Evolutionary conservation across 1,140 invertebrate species (phyloP).

Genomic region (Gyrodactylus bullatarudis): DNA sequence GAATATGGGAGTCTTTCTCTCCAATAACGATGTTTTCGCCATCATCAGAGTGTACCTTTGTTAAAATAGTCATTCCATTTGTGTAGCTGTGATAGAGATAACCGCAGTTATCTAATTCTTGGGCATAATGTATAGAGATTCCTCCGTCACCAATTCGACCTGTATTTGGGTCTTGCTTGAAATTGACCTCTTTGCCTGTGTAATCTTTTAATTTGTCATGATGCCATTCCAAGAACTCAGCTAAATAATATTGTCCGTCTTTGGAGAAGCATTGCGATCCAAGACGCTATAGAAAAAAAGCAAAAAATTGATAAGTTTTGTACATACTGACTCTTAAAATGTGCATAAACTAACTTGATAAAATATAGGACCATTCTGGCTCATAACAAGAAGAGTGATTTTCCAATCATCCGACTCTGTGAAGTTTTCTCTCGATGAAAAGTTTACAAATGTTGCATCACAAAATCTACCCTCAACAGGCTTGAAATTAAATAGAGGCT

Average conservation of each 20-base stretch:
- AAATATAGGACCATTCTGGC: background rate
- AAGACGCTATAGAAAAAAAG: background rate
- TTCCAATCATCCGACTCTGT: background rate
- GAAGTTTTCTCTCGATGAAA: background rate
- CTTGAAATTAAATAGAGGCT: background rate
- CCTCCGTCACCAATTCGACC: background rate
- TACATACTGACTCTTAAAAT: too few relatives aligned
- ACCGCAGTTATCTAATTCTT: background rate
- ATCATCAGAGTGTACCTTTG: background rate
- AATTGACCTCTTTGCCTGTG: background rate
- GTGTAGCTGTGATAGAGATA: background rate
- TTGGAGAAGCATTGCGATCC: background rate
- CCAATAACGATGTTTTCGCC: background rate
- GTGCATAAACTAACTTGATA: background rate
- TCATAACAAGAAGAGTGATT: background rate
- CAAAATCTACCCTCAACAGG: background rate
- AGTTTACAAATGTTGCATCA: background rate
- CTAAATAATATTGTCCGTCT: background rate
- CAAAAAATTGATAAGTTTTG: too few relatives aligned
- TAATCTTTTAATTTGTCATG: background rate
- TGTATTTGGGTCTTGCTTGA: background rate
- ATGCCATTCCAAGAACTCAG: background rate
- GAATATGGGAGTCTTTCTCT: background rate
- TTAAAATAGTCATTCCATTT: background rate
- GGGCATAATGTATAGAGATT: background rate